Evolutionary conservation across 2,888 invertebrate genomes (phyloP).

Genomic region (Troides aeacus): DNA sequence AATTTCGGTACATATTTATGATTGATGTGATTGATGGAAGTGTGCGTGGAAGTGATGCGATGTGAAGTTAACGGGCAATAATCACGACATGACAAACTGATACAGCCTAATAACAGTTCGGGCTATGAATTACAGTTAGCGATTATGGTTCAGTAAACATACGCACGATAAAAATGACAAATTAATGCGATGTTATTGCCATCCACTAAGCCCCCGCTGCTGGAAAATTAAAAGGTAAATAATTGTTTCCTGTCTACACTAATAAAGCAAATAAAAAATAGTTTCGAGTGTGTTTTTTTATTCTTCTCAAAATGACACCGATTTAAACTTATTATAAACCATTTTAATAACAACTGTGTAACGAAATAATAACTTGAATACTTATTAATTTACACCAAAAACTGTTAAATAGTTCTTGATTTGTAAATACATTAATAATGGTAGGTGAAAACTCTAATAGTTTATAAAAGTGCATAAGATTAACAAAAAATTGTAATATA

Average conservation of each 20-base stretch:
- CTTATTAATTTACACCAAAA: no score
- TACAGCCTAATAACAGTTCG: conserved; percentile 62
- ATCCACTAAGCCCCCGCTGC: conserved; percentile 32
- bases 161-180: conserved; percentile 60
- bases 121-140: conserved; percentile 51
- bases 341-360: no score
- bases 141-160: conserved; percentile 61
- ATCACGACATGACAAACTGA: conserved; percentile 34
- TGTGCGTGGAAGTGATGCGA: no score
- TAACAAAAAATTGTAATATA: not conserved
- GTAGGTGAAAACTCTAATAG: not conserved
- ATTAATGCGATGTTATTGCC: conserved; percentile 49
- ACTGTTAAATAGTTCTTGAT: no score
- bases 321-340: no score
- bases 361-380: no score
- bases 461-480: not conserved
- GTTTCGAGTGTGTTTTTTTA: no score
- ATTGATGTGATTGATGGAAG: conserved; percentile 6
- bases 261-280: no score
- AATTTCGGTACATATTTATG: not conserved
- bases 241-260: conserved; percentile 30
- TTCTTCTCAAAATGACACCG: no score
- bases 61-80: conserved; percentile 3
- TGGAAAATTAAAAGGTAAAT: conserved; percentile 13
- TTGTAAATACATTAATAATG: not conserved